Evolutionary conservation across 1,140 invertebrate genomes (phyloP).

Genomic region (Marisa cornuarietis): DNA sequence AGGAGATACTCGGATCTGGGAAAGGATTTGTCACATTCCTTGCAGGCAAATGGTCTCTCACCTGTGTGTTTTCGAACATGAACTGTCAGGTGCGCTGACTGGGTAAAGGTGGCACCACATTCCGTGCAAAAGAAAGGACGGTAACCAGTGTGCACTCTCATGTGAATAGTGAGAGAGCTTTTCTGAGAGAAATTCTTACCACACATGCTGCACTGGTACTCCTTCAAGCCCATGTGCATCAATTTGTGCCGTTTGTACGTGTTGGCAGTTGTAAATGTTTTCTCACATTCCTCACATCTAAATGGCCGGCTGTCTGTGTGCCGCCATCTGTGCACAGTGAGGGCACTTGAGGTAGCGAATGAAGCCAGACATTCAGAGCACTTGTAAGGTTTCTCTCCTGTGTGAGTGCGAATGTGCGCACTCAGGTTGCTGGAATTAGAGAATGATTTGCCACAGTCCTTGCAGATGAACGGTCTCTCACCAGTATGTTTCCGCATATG

Average conservation of each 20-base stretch:
- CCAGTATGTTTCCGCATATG: slow-evolving; percentile 28
- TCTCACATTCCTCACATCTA: slow-evolving; percentile 81
- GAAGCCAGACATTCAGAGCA: slow-evolving; percentile 85
- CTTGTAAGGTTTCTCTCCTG: slow-evolving; percentile 39
- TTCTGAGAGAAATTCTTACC: slow-evolving; percentile 72
- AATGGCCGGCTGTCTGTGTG: slow-evolving; percentile 27
- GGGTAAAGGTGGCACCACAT: slow-evolving; percentile 36
- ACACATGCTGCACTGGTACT: slow-evolving; percentile 22
- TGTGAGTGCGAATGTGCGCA: slow-evolving; percentile 39
- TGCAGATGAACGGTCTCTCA: slow-evolving; percentile 26
- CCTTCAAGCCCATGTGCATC: slow-evolving; percentile 26
- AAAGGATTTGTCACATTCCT: slow-evolving; percentile 56
- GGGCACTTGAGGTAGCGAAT: slow-evolving; percentile 88
- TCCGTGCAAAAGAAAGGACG: slow-evolving; percentile 26
- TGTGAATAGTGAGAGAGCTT: slow-evolving; percentile 96
- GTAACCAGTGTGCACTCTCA: slow-evolving; percentile 93
- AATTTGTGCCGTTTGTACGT: slow-evolving; percentile 22
- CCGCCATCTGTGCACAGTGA: slow-evolving; percentile 69
- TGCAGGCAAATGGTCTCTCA: slow-evolving; percentile 59
- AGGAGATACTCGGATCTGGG: slow-evolving; percentile 37
- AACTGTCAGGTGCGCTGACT: slow-evolving; percentile 13
- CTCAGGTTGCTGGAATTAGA: slow-evolving; percentile 28
- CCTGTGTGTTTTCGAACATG: slow-evolving; percentile 62
- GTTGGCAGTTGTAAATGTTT: slow-evolving; percentile 77
- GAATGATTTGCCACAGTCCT: slow-evolving; percentile 22